Percentiles rank a stretch among this genome's conserved stretches.
phyloP scores from a whole-genome alignment of 2,888 invertebrate species.

The Caenorhabditis becei region DNA sequence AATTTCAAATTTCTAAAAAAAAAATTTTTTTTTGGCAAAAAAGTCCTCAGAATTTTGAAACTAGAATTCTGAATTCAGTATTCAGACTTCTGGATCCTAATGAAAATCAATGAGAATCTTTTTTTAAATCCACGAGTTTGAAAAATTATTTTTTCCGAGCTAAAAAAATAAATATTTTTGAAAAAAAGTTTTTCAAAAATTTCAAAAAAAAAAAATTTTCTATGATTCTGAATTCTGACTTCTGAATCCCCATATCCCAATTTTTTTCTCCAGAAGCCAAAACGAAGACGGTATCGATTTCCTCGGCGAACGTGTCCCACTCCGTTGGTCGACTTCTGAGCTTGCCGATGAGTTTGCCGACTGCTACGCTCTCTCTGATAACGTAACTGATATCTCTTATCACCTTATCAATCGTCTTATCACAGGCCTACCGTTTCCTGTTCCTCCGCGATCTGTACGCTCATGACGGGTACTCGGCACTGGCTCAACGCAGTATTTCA shows the following conservation, averaged over 20 bases:
- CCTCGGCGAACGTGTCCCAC: slow-evolving; percentile 68
- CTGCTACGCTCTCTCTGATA: slow-evolving; percentile 74
- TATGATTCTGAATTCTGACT: slow-evolving; percentile 2
- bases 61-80: too few species aligned
- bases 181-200: too few species aligned
- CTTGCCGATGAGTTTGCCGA: slow-evolving; percentile 73
- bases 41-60: too few species aligned
- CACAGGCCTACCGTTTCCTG: slow-evolving; percentile 75
- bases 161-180: too few species aligned
- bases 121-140: too few species aligned
- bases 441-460: slow-evolving; percentile 76
- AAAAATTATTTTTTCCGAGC: too few species aligned
- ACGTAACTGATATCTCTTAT: slow-evolving; percentile 60
- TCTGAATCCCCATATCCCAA: too few species aligned
- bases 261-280: slow-evolving; percentile 51
- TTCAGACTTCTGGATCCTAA: too few species aligned
- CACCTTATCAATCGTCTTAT: neutral
- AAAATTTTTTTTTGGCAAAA: too few species aligned
- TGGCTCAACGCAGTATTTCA: slow-evolving; percentile 74
- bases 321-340: slow-evolving; percentile 75
- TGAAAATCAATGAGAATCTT: too few species aligned
- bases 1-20: neutral
- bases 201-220: too few species aligned
- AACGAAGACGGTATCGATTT: slow-evolving; percentile 63
- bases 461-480: slow-evolving; percentile 76